Base-by-base conservation (phyloP, 2,113 vertebrate species). In the Pelodiscus sinensis region DNA sequence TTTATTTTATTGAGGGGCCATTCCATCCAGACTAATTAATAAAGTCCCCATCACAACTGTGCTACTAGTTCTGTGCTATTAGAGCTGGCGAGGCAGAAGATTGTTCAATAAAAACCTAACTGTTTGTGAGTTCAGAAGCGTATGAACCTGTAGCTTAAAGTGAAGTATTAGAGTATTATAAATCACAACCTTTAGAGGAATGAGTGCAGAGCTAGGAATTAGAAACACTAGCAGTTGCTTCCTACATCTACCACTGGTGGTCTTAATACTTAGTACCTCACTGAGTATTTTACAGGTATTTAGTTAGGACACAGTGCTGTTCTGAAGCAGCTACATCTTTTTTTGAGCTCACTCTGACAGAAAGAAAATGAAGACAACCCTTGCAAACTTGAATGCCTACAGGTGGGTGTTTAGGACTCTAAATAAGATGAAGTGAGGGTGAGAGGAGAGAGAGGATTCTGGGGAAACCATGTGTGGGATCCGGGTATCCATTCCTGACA, bases 11-110 rank as follows among this genome's bases (percentile, higher is more conserved):
- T 21, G 13, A 68, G 8, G 8, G 62, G 31, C 62, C 31, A 31
- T n/a, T 68, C 62, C 31, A 68, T 16, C 15, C 79, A 90, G 80
- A 27, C 15, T 22, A 10, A 52, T 94, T 87, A 51, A 38, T 0
- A 19, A 82, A 52, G 31, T 52, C 88, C 31, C 77, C 0, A 0
- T 75, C 71, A 25, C 35, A 44, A 31, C 62, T 86, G 91, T 84
- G 10, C 56, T 54, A 86, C 83, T 75, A n/a, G 44, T 93, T 38
- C 56, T 82, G 82, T 80, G n/a, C 56, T 91, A 93, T 52, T 91
- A 93, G 29, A 89, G 35, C 18, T 0, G 2, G 16, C 12, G 52
- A 82, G 29, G 29, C 19, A 89, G 81, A 82, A 89, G 57, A 62
- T 86, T n/a, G 6, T 27, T 24, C 1, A 1, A 21, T 84, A 51